These are phyloP conservation scores for Phoeniculus purpureus DNA, from an alignment of 2,797 vertebrate genomes.

Conservation along the genomic window DNA sequence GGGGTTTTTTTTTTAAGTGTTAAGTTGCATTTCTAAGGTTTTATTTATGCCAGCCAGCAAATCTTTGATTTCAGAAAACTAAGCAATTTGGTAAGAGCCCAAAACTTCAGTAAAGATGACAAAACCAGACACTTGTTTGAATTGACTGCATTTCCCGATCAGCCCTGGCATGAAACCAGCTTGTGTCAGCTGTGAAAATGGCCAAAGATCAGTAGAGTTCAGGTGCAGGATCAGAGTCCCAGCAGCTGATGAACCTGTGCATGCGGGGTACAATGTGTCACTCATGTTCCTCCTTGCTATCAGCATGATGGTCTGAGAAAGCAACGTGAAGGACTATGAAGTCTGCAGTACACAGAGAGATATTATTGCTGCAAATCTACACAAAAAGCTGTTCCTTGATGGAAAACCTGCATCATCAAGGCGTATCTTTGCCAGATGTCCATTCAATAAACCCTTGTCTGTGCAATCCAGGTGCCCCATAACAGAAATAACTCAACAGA, in stretches of 20 bases:
- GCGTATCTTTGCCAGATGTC: neutral
- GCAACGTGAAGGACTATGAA: neutral
- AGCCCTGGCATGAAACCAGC: neutral
- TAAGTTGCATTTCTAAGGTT: neutral
- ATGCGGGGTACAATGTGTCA: neutral
- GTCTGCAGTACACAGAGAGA: neutral
- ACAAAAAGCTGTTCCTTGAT: neutral
- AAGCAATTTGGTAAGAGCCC: neutral
- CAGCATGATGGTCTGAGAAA: neutral
- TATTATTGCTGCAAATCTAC: neutral
- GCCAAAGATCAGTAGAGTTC: conserved; percentile 6
- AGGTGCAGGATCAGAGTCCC: conserved; percentile 37
- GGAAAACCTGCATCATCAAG: neutral
- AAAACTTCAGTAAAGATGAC: neutral
- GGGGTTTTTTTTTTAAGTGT: neutral
- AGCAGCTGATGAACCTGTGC: conserved; percentile 33
- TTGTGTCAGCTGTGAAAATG: conserved; percentile 20
- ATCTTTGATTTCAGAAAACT: neutral
- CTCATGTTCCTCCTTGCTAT: neutral
- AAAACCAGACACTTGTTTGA: neutral
- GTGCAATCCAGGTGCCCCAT: neutral
- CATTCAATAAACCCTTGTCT: neutral
- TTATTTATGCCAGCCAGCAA: neutral
- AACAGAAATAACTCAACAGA: neutral
- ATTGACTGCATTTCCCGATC: conserved; percentile 16